Percentiles rank a stretch among this genome's conserved stretches.
phyloP scores from a whole-genome alignment of 2,113 vertebrate genomes.

The Archocentrus centrarchus region DNA sequence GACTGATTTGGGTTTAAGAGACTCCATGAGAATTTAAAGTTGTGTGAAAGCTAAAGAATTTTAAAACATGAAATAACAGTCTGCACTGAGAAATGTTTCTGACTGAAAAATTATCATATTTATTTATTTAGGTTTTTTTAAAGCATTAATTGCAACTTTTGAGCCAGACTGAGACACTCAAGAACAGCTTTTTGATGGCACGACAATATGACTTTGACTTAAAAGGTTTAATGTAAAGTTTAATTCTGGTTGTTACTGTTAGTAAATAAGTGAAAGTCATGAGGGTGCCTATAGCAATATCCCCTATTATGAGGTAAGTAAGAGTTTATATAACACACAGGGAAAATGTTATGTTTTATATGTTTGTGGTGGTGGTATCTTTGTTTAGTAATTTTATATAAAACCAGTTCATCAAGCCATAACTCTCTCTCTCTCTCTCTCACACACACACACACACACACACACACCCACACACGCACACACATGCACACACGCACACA shows the following conservation, averaged over 20 bases:
- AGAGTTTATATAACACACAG: neutral
- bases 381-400: neutral
- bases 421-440: neutral
- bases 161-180: neutral
- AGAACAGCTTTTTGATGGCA: neutral
- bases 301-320: neutral
- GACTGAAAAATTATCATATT: neutral
- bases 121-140: neutral
- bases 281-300: too few species aligned
- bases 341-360: neutral
- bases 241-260: neutral
- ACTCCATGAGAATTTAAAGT: neutral
- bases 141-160: too few species aligned
- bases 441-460: neutral
- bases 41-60: too few species aligned
- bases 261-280: neutral
- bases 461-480: neutral
- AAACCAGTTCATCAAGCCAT: neutral
- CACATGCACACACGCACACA: neutral
- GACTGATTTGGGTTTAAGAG: neutral
- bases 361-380: slow-evolving; percentile 13
- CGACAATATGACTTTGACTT: neutral
- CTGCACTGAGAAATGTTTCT: neutral
- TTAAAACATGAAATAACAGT: neutral
- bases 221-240: neutral